Evolutionary conservation across 2,113 vertebrate species (phyloP).

Genomic region (Todiramphus chloris): DNA sequence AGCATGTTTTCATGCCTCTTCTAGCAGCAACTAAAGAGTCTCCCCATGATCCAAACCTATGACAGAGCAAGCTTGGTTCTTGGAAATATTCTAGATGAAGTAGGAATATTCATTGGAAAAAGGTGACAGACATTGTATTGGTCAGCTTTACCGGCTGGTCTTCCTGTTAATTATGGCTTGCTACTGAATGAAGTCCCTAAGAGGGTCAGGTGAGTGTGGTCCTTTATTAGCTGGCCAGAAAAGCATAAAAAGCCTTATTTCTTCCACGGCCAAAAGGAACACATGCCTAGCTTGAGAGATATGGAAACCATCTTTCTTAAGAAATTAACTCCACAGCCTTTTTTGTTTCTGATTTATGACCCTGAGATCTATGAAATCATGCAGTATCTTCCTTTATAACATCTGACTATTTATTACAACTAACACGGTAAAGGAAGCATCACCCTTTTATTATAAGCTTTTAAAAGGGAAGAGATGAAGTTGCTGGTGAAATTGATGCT

Average conservation of each 20-base stretch:
- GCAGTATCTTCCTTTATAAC: neutral
- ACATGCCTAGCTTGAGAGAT: neutral
- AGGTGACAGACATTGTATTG: neutral
- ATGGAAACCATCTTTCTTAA: neutral
- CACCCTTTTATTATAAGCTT: neutral
- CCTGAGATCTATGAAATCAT: neutral
- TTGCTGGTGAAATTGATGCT: neutral
- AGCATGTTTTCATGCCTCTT: neutral
- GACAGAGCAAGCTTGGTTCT: neutral
- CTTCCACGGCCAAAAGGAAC: neutral
- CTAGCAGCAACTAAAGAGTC: neutral
- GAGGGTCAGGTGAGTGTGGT: neutral
- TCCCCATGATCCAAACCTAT: neutral
- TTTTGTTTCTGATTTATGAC: neutral
- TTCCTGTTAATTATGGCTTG: neutral
- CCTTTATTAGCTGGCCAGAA: neutral
- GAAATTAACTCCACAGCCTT: neutral
- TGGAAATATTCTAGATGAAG: neutral
- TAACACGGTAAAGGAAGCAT: neutral
- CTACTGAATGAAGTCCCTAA: neutral
- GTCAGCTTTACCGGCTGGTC: neutral
- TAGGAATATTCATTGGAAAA: neutral
- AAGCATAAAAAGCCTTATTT: neutral
- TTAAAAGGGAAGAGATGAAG: neutral
- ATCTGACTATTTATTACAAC: neutral